Base-by-base conservation (phyloP, 2,888 invertebrate species). In the Seira ritae region DNA sequence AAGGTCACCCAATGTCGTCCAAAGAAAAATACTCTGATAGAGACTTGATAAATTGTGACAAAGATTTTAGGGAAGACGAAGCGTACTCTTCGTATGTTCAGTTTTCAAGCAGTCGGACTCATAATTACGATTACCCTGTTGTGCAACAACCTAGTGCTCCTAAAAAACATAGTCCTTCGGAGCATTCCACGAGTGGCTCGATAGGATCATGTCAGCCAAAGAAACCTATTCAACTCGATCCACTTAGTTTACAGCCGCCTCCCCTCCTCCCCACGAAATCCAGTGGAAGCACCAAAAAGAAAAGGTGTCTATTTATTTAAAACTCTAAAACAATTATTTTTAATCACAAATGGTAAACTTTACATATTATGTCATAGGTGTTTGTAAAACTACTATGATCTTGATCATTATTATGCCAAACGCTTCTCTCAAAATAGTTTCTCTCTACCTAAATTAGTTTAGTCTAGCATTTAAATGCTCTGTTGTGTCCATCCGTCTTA, bases 91-190 rank as follows among this genome's bases (percentile, higher is more conserved):
- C 96, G 31, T 96, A 97, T 90, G 96, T 97, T 84, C 95, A 96
- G 90, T 92, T 97, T 88, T 94, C 90, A 10, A 79, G 83, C 50
- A 88, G 88, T 81, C 89, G 89, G 80, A 89, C 95, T 67, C 96
- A 96, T 91, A 97, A 97, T 89, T 97, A 97, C 92, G 94, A 95
- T 89, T 97, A 97, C 91, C 96, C 97, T 0, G 93, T 94, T 85
- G 93, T 95, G 88, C 50, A 50, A 50, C 91, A 89, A 50, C 87
- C 88, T 37, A 87, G 85, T 69, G 82, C 86, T 71, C 74, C 84
- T 20, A 87, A 85, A 85, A 82, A 85, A 82, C 84, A 82, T 75
- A 85, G 82, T 72, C 85, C 85, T 78, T 86, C 86, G 69, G 83
- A 83, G 74, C 81, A 87, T 72, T 87, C 87, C 79, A 86, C 79